Conservation (phyloP, 1,140 invertebrate genomes). For the Gonioctena quinquepunctata region DNA sequence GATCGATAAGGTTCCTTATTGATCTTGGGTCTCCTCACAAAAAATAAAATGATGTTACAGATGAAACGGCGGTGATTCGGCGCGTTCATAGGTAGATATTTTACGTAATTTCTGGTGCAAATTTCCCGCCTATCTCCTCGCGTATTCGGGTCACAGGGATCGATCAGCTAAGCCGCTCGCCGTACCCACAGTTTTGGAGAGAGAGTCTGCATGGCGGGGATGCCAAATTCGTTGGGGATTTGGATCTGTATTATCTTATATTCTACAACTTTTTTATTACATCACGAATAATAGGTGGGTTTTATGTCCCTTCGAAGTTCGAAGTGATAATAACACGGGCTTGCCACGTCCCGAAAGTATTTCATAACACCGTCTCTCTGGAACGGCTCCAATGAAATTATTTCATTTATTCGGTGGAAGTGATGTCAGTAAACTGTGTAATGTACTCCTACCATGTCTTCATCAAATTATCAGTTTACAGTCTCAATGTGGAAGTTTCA, state of each 20-base stretch:
- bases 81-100: too few relatives aligned
- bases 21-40: too few relatives aligned
- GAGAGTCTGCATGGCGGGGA: neutral
- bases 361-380: neutral
- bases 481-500: too few relatives aligned
- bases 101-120: too few relatives aligned
- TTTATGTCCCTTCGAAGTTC: neutral
- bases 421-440: too few relatives aligned
- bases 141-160: slow-evolving; percentile 20
- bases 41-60: too few relatives aligned
- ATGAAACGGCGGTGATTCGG: too few relatives aligned
- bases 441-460: too few relatives aligned
- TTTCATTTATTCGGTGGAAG: too few relatives aligned
- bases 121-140: slow-evolving; percentile 1
- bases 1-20: too few relatives aligned
- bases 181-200: slow-evolving; percentile 1
- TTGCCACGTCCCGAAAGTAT: neutral
- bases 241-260: neutral
- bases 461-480: too few relatives aligned
- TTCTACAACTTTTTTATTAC: neutral
- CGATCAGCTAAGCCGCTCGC: slow-evolving; percentile 17
- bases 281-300: neutral
- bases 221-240: slow-evolving; percentile 1
- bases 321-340: neutral
- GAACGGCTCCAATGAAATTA: neutral